A percentile compares a stretch with the other conserved stretches of the same genome.
Evolutionary conservation across 2,888 invertebrate genomes (phyloP).

Genomic region (Tenthredo notha): DNA sequence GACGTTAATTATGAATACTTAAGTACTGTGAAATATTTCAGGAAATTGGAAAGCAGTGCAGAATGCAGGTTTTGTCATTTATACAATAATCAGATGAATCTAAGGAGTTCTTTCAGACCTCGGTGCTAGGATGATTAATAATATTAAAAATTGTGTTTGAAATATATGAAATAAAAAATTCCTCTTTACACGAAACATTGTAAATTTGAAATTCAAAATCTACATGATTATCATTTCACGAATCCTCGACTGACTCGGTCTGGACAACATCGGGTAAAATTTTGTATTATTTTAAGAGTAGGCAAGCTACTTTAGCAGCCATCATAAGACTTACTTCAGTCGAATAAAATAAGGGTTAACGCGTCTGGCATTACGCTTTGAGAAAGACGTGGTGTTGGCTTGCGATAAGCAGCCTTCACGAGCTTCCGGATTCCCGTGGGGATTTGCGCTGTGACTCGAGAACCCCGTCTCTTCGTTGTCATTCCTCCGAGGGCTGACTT

Average conservation of each 20-base stretch:
- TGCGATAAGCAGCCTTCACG: constrained; percentile 48
- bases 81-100: background rate
- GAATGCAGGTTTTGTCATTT: background rate
- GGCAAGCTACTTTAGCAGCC: constrained; percentile 21
- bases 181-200: too few species aligned
- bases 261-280: background rate
- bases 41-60: background rate
- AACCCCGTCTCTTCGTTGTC: constrained; percentile 23
- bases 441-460: constrained; percentile 17
- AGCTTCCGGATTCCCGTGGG: constrained; percentile 44
- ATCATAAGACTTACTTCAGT: constrained; percentile 7
- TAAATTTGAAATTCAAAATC: background rate
- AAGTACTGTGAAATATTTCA: background rate
- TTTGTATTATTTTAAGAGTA: constrained; percentile 16
- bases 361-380: constrained; percentile 43
- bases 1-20: background rate
- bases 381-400: constrained; percentile 39
- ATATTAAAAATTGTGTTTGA: background rate
- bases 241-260: background rate
- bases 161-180: background rate
- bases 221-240: background rate
- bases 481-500: constrained; percentile 17
- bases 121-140: background rate
- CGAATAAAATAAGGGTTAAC: constrained; percentile 41
- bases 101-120: background rate